Conservation (phyloP, 2,113 vertebrate species). For the Alosa alosa region DNA sequence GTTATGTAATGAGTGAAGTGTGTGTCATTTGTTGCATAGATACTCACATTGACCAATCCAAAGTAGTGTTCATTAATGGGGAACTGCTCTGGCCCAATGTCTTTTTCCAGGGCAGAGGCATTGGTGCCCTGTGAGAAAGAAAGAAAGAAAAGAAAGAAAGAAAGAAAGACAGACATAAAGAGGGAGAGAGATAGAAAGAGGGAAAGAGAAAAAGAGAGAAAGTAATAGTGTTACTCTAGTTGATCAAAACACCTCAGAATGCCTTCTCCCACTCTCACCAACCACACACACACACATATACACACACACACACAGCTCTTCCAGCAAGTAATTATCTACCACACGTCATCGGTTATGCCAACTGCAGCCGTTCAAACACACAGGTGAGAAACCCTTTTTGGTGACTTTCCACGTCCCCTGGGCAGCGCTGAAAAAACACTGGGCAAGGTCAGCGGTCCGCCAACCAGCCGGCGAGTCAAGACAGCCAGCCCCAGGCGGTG, state of each 20-base stretch:
- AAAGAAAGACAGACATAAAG: not conserved
- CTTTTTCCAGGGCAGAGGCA: slow-evolving; percentile 99
- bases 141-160: not conserved
- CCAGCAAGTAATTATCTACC: not conserved
- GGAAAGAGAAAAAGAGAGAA: not conserved
- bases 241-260: not conserved
- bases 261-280: not conserved
- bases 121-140: slow-evolving; percentile 86
- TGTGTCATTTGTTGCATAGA: not conserved
- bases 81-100: slow-evolving; percentile 99
- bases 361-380: not conserved
- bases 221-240: not conserved
- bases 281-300: not conserved
- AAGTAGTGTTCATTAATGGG: slow-evolving; percentile 99
- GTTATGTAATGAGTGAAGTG: too few species aligned
- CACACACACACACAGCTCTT: not conserved
- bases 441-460: not conserved
- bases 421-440: not conserved
- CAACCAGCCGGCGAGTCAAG: not conserved
- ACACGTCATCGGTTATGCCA: not conserved
- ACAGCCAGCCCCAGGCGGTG: not conserved
- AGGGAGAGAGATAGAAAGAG: not conserved
- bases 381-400: not conserved
- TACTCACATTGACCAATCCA: slow-evolving; percentile 97
- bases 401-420: not conserved